Evolutionary conservation across 2,888 invertebrate species (phyloP), one percentile per base, ranked within the genome.

Genomic region (Siphlonurus alternatus): DNA sequence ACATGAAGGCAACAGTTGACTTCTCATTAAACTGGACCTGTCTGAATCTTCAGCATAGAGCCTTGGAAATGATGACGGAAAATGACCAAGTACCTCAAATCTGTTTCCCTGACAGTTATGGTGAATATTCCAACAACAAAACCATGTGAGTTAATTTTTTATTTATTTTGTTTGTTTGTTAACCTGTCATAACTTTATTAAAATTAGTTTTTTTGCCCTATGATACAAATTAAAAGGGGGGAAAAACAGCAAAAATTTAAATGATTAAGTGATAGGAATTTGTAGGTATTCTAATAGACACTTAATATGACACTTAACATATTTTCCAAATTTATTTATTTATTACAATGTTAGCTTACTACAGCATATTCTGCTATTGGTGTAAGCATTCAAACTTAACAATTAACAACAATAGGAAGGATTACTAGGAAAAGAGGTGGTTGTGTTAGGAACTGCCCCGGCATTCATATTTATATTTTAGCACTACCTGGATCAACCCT

Each of bases 61-160:
- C 63, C 1, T 19, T 63, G 23, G 63, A 63, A 59, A 18, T 63
- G 63, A 18, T 56, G n/a, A 56, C 5, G 56, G 5, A 5, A n/a
- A 56, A 7, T 56, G 19, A n/a, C 7, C 56, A 56, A 56, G n/a
- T 56, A 3, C 5, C 5, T 18, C 56, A 56, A 56, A n/a, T 22
- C 22, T 56, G n/a, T 7, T 38, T 38, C 38, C 38, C 38, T 38
- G 15, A 5, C 5, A 38, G 7, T 10, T 38, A 38, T 38, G 38
- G 38, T 15, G 15, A 38, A 38, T 38, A 38, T 22, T 5, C 7
- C 19, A 22, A 56, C 7, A 20, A 56, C 7, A n/a, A 20, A n/a
- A 5, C n/a, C n/a, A 56, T 56, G 56, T 56, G 20, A n/a, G 56
- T 56, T 56, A 22, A n/a, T 51, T n/a, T 51, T 10, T 15, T 15